Percentiles rank a stretch among this genome's conserved stretches.
phyloP scores from a whole-genome alignment of 2,888 invertebrate genomes.

The Chrysolina americana region DNA sequence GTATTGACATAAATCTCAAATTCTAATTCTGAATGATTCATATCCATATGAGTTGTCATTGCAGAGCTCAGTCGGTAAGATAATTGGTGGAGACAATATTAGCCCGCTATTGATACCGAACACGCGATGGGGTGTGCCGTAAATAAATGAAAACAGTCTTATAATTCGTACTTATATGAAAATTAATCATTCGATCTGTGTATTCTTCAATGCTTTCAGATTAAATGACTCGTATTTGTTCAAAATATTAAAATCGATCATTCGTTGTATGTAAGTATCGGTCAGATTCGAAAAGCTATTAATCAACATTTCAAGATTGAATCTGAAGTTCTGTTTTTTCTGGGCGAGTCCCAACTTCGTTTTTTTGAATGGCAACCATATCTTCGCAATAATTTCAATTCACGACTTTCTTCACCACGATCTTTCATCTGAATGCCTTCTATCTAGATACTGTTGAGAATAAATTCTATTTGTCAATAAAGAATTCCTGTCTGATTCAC shows the following conservation, averaged over 20 bases:
- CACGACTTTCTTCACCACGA: too few species aligned
- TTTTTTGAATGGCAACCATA: too few species aligned
- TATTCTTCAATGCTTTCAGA: constrained; percentile 57
- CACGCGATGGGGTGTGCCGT: constrained; percentile 62
- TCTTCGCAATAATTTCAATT: too few species aligned
- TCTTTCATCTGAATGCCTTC: too few species aligned
- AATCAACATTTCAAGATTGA: too few species aligned
- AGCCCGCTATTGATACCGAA: constrained; percentile 63
- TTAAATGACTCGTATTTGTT: constrained; percentile 19
- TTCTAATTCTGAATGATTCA: constrained; percentile 57
- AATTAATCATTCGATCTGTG: constrained; percentile 61
- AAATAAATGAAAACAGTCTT: constrained; percentile 61
- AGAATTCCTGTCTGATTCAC: too few species aligned
- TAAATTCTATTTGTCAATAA: too few species aligned
- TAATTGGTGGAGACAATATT: constrained; percentile 62
- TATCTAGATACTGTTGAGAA: too few species aligned
- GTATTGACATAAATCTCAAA: constrained; percentile 65
- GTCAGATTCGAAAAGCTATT: background rate
- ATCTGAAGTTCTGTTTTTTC: too few species aligned
- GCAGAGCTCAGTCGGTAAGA: constrained; percentile 44
- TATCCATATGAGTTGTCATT: constrained; percentile 35
- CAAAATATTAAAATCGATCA: background rate
- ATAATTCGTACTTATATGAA: constrained; percentile 58
- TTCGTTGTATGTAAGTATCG: background rate
- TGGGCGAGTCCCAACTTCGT: too few species aligned